Evolutionary conservation across 2,888 invertebrate species (phyloP), one percentile per base, ranked within the genome.

Genomic region (Julus scanicus): DNA sequence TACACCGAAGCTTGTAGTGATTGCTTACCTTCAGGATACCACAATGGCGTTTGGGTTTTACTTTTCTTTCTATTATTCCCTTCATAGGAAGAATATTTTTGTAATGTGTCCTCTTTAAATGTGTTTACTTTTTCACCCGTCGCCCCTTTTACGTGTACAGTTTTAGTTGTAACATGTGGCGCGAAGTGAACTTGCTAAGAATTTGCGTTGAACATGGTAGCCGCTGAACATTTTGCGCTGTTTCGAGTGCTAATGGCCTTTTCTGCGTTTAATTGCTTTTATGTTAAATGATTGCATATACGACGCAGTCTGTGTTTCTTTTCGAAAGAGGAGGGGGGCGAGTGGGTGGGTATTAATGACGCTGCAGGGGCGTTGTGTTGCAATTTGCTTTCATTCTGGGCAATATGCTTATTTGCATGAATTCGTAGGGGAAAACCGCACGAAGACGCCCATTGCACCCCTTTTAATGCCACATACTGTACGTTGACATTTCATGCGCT

Each of bases 241-340:
- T 71, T 71, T 71, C 71, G 71, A 71, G 71, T 71, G 71, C 71
- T 71, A 71, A 71, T 71, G 71, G 71, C 71, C 71, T 71, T 71
- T 71, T 71, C 71, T 71, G 71, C 71, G 20, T 71, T 71, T 71
- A 71, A 71, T 71, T 71, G 71, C 71, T 71, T 71, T 71, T 71
- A 71, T 71, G 71, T 71, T 71, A 71, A 71, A 71, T 71, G 71
- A 71, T 71, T 71, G 71, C 20, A 71, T 20, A 71, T 20, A 71
- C 71, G 71, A 29, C 71, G 71, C 71, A 71, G 71, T 71, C 71
- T 71, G 71, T 71, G 71, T 71, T 71, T 71, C 71, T 71, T 71
- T 71, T 29, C 71, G 71, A 29, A 20, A 29, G 29, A 29, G 29
- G 29, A 29, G 29, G 29, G 71, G 20, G 71, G 1, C 3, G 57